phyloP scores from a whole-genome alignment of 2,888 invertebrate species.

The Leucophenga montana region DNA sequence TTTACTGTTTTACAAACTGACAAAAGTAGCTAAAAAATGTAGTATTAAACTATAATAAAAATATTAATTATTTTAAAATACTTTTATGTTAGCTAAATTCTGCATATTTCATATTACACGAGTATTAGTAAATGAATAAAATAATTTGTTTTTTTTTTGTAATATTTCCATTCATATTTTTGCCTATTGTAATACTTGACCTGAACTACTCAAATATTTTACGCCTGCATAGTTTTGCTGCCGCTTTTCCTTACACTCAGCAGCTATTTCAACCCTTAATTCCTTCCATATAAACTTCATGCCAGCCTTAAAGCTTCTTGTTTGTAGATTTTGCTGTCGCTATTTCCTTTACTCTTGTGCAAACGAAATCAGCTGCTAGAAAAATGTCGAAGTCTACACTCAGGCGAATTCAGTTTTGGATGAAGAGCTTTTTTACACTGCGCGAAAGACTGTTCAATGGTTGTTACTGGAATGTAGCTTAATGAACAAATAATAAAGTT shows the following conservation, averaged over 20 bases:
- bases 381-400: constrained; percentile 47
- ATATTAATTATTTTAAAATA: no score
- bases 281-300: background rate
- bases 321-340: constrained; percentile 47
- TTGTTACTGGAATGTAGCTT: no score
- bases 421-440: constrained; percentile 55
- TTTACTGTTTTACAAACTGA: no score
- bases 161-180: constrained; percentile 39
- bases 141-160: constrained; percentile 9
- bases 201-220: constrained; percentile 32
- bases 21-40: no score
- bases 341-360: constrained; percentile 30
- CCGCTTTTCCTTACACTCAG: no score
- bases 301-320: constrained; percentile 41
- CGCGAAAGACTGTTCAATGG: no score
- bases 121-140: no score
- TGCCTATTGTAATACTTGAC: constrained; percentile 39
- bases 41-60: no score
- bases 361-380: constrained; percentile 14
- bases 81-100: no score
- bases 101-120: no score
- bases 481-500: no score
- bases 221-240: no score
- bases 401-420: background rate
- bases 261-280: constrained; percentile 17